Evolutionary conservation across 37 sponge, comb jelly and placozoan species (phyloP), one percentile per base, ranked within the genome.

Genomic region (Lycopodina hypogea): DNA sequence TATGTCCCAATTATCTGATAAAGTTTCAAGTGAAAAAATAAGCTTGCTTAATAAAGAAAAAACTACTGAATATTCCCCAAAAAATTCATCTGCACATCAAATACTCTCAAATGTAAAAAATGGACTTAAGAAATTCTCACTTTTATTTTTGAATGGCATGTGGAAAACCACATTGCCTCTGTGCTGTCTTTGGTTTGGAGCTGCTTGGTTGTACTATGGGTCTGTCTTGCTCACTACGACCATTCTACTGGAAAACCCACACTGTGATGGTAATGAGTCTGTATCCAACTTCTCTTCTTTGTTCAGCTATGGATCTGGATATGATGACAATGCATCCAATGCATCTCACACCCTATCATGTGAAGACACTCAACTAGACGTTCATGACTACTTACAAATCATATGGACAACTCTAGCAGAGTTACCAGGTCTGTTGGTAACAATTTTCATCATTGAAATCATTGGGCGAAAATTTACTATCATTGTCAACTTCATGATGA

Each of bases 401-500:
- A 32, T 93, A 1, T 86, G 87, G 83, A 87, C 94, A 14, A 32
- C 88, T 56, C 75, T 60, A 55, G 94, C 94, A 61, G 90, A 89
- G 50, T 18, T 85, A 9, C 94, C 94, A 22, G 85, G 93, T 35
- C 38, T 92, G 1, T 0, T 95, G 2, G 55, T 92, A 22, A 86
- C 93, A 1, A 34, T 89, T 34, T 9, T 95, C 3, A 78, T 92
- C 29, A 66, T 92, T 26, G 86, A 89, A 30, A 19, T 81, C 21
- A 51, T 95, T 45, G 96, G 96, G 26, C 53, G 96, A 29, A 95
- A 95, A 74, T 26, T 62, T 7, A 85, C 92, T 6, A 82, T 95
- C 78, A 86, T 87, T 22, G n/a, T 80, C 2, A 82, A 95, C 53
- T 91, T 88, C 37, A n/a, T 59, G 0, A 29, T 73, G 4, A 38